A percentile compares a stretch with the other conserved stretches of the same genome.
phyloP scores from a whole-genome alignment of 2,888 invertebrate species.

The Dasysyrphus albostriatus region DNA sequence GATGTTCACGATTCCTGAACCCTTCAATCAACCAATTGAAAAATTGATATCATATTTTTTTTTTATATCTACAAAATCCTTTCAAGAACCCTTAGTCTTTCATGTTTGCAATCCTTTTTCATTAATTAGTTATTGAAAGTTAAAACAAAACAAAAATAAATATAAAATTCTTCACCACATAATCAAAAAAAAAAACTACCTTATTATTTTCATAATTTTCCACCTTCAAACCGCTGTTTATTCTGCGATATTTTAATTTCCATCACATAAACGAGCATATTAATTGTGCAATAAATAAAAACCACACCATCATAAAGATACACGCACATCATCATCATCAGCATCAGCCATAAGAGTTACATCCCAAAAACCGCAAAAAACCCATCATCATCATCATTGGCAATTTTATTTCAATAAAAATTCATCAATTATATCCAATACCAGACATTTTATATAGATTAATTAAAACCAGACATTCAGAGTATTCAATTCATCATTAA shows the following conservation, averaged over 20 bases:
- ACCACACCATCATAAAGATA: slow-evolving; percentile 7
- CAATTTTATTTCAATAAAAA: slow-evolving; percentile 51
- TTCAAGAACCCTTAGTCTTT: background rate
- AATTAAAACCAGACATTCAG: slow-evolving; percentile 36
- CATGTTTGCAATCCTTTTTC: background rate
- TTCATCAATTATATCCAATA: slow-evolving; percentile 25
- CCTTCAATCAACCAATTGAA: background rate
- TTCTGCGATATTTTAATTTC: slow-evolving; percentile 23
- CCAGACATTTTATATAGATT: slow-evolving; percentile 25
- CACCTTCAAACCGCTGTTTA: slow-evolving; percentile 16
- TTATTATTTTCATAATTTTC: slow-evolving; percentile 21
- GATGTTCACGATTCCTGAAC: background rate
- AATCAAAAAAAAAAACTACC: background rate
- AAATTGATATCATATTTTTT: background rate
- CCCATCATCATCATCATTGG: slow-evolving; percentile 30
- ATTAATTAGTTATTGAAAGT: background rate
- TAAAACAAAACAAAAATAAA: background rate
- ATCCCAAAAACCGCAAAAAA: slow-evolving; percentile 34
- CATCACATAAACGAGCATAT: slow-evolving; percentile 26
- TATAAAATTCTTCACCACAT: background rate
- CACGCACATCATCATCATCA: slow-evolving; percentile 19
- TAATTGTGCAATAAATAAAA: slow-evolving; percentile 33
- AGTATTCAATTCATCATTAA: slow-evolving; percentile 34
- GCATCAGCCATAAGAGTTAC: background rate
- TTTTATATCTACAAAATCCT: background rate